Base-by-base conservation (phyloP, 2,113 vertebrate species). In the Sylvietta virens region DNA sequence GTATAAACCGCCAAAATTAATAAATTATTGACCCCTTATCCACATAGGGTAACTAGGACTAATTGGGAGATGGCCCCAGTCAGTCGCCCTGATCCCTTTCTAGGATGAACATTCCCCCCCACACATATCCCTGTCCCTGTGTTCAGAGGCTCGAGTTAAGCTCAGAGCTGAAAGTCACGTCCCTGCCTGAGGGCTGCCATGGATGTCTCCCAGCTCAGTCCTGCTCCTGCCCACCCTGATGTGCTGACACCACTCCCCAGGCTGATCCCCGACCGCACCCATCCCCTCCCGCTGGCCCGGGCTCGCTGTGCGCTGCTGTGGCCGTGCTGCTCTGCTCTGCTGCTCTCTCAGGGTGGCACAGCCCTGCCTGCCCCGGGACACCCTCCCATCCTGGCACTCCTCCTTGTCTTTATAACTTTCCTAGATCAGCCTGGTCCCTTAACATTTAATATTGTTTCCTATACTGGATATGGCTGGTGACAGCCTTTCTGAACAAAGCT, bases 201-300 rank as follows among this genome's bases (percentile, higher is more conserved):
- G 42, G 8, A 4, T 39, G 17, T 35, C 11, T 50, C 28, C 0
- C 0, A 35, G 35, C 45, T 70, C 40, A 83, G n/a, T 11, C n/a
- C 33, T 28, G 10, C 23, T 74, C 17, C 56, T 58, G 40, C 18
- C 11, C 40, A n/a, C 42, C n/a, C 50, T 48, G 39, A 31, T 19
- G 40, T 27, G 23, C 35, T 58, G 61, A 13, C 48, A 58, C 44
- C 1, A 0, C 10, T 54, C 47, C 51, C 22, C 58, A 66, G 58
- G 4, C 11, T 39, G 35, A 45, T 24, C 21, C 39, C 45, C 2
- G 3, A 13, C 33, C n/a, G 45, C 26, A 3, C 26, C 26, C 3
- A 1, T 67, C 47, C 45, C 13, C 15, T 62, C 16, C 0, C 3
- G 3, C 35, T 45, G 62, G n/a, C 9, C 64, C 0, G 0, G 35